Evolutionary conservation across 2,797 vertebrate species (phyloP), one percentile per base, ranked within the genome.

Genomic region (Spinus olivaceus): DNA sequence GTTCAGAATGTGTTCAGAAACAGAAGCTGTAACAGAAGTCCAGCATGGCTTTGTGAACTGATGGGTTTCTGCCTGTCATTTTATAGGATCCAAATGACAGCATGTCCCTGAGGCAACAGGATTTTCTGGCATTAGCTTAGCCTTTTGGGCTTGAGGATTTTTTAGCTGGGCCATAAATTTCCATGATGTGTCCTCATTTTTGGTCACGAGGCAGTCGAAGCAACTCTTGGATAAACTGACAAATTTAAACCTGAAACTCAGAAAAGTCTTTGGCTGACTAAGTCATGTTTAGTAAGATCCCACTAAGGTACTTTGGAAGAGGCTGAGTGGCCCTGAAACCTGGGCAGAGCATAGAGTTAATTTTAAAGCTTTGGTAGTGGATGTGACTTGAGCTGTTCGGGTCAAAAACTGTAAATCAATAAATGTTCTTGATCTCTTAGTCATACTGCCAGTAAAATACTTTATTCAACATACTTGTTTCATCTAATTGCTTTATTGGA

Each of bases 401-500:
- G 44, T 94, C 57, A 46, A 82, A 85, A 51, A 49, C 23, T 71
- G 21, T 35, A 63, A 78, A 92, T 97, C 96, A 93, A 81, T 97
- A 96, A 61, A 33, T 86, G 46, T 91, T 81, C 73, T 90, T 93
- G 65, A 82, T 86, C 49, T 72, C 76, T 95, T 90, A 90, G 94
- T 95, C 95, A 94, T 95, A 44, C 56, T 97, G 88, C 92, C 92
- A 73, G 88, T 92, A 95, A 95, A 95, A 90, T 87, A 89, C 91
- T 92, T 81, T 83, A 85, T 96, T 95, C 73, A 69, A 78, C 59
- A 14, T 54, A 60, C 69, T 95, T 71, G 12, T 96, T 95, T 95
- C 78, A 95, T 91, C 94, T 97, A 96, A 97, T 96, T 96, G 95
- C 82, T 81, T 95, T 96, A 61, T 74, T 97, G 97, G 97, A 97